These are phyloP conservation scores for Myotis davidii DNA, from an alignment of 2,113 vertebrate genomes.

Conservation along the genomic window DNA sequence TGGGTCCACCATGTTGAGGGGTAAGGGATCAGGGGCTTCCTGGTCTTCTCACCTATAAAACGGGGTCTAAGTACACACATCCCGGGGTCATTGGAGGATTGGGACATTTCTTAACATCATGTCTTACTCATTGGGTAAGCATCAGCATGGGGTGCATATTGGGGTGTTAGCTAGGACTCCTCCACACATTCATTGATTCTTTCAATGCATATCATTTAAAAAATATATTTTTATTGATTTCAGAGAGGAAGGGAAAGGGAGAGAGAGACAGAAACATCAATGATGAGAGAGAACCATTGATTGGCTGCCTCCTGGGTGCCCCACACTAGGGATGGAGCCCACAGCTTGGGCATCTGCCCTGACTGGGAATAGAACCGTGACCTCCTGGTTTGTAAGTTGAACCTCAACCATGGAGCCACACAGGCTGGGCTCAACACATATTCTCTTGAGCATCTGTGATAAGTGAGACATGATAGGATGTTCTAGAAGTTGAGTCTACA, in stretches of 20 bases:
- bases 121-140: neutral
- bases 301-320: too few species aligned
- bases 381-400: too few species aligned
- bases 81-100: accelerated
- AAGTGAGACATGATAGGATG: neutral
- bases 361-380: too few species aligned
- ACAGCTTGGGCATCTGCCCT: too few species aligned
- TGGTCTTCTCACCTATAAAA: neutral
- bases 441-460: neutral
- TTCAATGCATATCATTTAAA: neutral
- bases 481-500: neutral
- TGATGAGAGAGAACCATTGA: too few species aligned
- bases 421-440: neutral
- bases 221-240: too few species aligned
- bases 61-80: neutral
- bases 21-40: too few species aligned
- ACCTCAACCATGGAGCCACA: too few species aligned
- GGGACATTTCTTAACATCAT: neutral
- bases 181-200: neutral
- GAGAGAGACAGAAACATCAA: too few species aligned
- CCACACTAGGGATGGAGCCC: too few species aligned
- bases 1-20: neutral
- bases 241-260: too few species aligned
- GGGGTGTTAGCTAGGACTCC: neutral
- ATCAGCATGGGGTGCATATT: too few species aligned